Conservation (phyloP, 2,113 vertebrate genomes). For the Cinclus cinclus region DNA sequence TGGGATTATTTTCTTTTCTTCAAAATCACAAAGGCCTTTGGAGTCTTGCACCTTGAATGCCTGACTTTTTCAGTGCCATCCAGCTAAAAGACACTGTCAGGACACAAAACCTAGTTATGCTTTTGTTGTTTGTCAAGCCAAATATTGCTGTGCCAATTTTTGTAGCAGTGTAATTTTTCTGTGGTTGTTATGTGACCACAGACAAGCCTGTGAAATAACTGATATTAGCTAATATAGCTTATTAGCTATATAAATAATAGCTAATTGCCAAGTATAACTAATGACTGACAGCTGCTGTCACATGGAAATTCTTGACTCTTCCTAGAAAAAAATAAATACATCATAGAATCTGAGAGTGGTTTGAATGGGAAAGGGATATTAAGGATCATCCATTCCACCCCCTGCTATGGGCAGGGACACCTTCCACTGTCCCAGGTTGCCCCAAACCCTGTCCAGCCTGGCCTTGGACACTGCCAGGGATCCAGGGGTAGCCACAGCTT, state of each 20-base stretch:
- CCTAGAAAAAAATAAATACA: neutral
- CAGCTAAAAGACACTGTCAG: neutral
- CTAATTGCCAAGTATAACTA: neutral
- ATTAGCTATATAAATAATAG: neutral
- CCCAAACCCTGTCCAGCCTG: neutral
- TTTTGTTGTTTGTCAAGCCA: neutral
- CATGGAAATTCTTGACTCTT: neutral
- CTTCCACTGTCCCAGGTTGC: rapidly evolving
- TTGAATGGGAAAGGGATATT: neutral
- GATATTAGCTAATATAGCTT: neutral
- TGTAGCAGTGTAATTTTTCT: neutral
- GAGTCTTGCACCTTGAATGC: neutral
- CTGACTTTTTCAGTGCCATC: neutral
- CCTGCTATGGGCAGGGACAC: neutral
- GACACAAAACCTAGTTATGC: neutral
- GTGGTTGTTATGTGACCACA: neutral
- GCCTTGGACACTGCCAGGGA: neutral
- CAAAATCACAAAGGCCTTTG: neutral
- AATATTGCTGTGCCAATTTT: neutral
- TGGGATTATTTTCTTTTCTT: neutral
- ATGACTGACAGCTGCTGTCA: neutral
- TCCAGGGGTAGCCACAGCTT: neutral
- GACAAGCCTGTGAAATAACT: neutral
- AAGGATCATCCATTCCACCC: neutral
- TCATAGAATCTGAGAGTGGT: neutral